Evolutionary conservation across 1,140 invertebrate species (phyloP), one percentile per base, ranked within the genome.

Genomic region (Cydia fagiglandana): DNA sequence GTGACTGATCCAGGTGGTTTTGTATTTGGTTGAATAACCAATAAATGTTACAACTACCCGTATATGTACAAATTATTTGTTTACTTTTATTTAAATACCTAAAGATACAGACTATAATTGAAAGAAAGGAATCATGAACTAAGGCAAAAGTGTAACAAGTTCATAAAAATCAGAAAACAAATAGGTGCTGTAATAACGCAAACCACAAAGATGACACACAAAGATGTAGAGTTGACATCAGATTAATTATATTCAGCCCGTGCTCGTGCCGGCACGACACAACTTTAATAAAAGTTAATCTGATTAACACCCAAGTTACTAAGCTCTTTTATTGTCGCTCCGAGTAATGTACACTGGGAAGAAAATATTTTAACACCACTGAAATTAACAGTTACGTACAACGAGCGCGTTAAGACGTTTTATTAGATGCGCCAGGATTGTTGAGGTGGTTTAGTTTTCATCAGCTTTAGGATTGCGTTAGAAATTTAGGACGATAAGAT

Each of bases 231-330:
- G 66, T 17, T 70, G 66, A 70, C 66, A 70, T 10, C 66, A 70
- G 66, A 70, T 70, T 70, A 70, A 70, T 70, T 80, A 78, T 80
- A 77, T 76, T 53, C 70, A 64, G 68, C 64, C 47, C 70, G 73
- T 73, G 77, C 45, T 70, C 75, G 73, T 24, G 41, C 77, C 77
- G 74, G 76, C 75, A 79, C 77, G 73, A 77, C 76, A 80, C 81
- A 83, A 82, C 79, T 86, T 84, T 81, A 83, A 83, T 84, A 85
- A 83, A 81, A 86, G 83, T 81, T 77, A 84, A 85, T 85, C 81
- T 79, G 77, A 84, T 85, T 86, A 85, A 78, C 82, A 81, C 77
- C 79, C 77, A 82, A 84, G 81, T 84, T 80, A 68, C 73, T 81
- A 84, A 84, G 78, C 80, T 79, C 76, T 78, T 80, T 79, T 80